These are phyloP conservation scores for Imbricaverruca yamaguchii DNA, from an alignment of 2,888 invertebrate genomes.

Conservation along the genomic window DNA sequence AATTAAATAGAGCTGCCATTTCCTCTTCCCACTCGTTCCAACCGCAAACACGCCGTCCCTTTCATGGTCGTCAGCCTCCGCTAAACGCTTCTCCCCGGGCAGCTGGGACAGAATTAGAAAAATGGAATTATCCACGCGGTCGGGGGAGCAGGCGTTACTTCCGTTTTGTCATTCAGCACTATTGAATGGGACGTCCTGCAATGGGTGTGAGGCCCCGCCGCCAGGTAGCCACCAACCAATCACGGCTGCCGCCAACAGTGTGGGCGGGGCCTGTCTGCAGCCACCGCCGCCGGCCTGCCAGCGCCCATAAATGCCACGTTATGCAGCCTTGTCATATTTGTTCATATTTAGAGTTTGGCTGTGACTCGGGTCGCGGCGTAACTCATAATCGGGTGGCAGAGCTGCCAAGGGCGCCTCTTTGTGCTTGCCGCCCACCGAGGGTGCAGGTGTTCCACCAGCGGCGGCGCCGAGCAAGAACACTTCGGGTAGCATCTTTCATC, in stretches of 20 bases:
- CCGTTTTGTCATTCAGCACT: background rate
- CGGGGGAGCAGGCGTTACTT: background rate
- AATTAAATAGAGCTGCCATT: constrained; percentile 10
- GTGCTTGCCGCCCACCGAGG: no score
- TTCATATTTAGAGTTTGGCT: no score
- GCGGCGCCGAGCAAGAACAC: no score
- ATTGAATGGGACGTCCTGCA: background rate
- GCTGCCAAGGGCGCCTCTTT: no score
- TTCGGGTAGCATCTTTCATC: no score
- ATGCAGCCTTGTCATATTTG: background rate
- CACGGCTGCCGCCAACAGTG: background rate
- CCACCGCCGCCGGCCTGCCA: background rate
- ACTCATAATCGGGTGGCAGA: no score
- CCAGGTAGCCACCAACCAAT: background rate
- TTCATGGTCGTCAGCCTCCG: background rate
- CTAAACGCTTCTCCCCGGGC: background rate
- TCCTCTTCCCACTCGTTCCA: background rate
- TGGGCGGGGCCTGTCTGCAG: background rate
- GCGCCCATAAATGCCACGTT: constrained; percentile 6
- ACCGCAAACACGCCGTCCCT: background rate
- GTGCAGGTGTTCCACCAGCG: no score
- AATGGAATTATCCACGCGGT: background rate
- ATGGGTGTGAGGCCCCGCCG: constrained; percentile 2
- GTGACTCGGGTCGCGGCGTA: no score
- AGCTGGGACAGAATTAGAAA: background rate